These are phyloP conservation scores for Drosophila kanapiae DNA, from an alignment of 1,140 invertebrate species.

Conservation along the genomic window DNA sequence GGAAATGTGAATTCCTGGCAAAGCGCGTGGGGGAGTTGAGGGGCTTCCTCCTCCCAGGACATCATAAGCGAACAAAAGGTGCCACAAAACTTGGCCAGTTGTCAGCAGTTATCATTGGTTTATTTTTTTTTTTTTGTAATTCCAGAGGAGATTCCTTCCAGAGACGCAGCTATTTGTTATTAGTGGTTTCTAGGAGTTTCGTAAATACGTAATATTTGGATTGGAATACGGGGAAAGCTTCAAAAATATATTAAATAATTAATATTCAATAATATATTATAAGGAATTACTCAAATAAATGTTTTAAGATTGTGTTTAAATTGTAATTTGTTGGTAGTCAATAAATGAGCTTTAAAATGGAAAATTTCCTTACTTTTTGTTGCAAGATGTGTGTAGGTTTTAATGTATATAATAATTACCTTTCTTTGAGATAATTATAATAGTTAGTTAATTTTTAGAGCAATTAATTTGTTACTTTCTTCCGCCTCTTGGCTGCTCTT, in stretches of 20 bases:
- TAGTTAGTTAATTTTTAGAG: too few relatives aligned
- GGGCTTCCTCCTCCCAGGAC: background rate
- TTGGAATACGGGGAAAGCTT: too few relatives aligned
- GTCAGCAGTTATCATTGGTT: constrained; percentile 16
- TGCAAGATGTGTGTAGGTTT: too few relatives aligned
- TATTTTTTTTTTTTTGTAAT: background rate
- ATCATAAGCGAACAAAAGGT: constrained; percentile 28
- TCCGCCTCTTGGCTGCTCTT: background rate
- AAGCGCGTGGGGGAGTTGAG: background rate
- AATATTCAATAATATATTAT: too few relatives aligned
- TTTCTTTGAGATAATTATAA: too few relatives aligned
- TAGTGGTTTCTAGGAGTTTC: background rate
- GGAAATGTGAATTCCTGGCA: constrained; percentile 12
- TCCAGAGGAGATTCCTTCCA: background rate
- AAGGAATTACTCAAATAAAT: too few relatives aligned
- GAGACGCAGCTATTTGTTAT: background rate
- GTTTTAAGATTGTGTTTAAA: too few relatives aligned
- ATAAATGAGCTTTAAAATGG: too few relatives aligned
- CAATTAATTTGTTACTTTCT: background rate
- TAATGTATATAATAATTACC: too few relatives aligned
- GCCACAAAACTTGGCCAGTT: constrained; percentile 21
- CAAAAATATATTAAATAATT: too few relatives aligned
- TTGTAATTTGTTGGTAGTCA: too few relatives aligned
- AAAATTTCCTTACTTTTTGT: too few relatives aligned
- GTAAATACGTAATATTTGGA: background rate